Percentiles rank a stretch among this genome's conserved stretches.
Conservation (phyloP, 2,888 invertebrate genomes). For the Platerodrilus igneus region DNA sequence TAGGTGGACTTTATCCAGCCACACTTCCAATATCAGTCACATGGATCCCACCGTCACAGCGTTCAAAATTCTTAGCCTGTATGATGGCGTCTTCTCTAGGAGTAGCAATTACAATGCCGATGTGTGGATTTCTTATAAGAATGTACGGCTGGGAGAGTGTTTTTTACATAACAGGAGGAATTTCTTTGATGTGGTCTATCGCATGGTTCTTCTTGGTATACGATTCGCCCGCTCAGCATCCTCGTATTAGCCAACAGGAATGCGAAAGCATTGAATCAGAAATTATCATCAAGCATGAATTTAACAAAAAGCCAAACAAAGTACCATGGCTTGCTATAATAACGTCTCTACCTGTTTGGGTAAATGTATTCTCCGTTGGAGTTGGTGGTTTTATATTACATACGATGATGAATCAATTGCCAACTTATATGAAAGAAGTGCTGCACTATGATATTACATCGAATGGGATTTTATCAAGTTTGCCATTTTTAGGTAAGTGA, state of each 20-base stretch:
- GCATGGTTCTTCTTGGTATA: conserved; percentile 76
- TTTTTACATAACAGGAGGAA: conserved; percentile 77
- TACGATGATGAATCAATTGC: conserved; percentile 81
- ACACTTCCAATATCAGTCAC: conserved; percentile 88
- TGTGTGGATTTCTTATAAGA: conserved; percentile 76
- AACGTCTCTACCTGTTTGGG: conserved; percentile 74
- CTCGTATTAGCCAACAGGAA: conserved; percentile 71
- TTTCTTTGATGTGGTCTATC: conserved; percentile 75
- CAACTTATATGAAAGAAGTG: conserved; percentile 79
- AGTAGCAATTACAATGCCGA: conserved; percentile 84
- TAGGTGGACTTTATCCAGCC: conserved; percentile 90
- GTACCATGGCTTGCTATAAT: conserved; percentile 73
- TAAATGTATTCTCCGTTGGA: conserved; percentile 75
- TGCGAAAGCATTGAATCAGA: conserved; percentile 61
- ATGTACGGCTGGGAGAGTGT: conserved; percentile 83
- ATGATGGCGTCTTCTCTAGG: conserved; percentile 92
- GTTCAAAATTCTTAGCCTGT: conserved; percentile 87
- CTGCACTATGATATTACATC: conserved; percentile 74
- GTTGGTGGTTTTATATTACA: conserved; percentile 84
- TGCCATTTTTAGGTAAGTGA: conserved; percentile 72
- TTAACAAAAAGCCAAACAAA: conserved; percentile 43
- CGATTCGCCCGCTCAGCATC: conserved; percentile 77
- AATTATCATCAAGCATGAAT: conserved; percentile 49
- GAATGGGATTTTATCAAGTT: conserved; percentile 78
- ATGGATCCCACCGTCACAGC: conserved; percentile 92